Evolutionary conservation across 2,797 vertebrate species (phyloP), one percentile per base, ranked within the genome.

Genomic region (Prunella strophiata): DNA sequence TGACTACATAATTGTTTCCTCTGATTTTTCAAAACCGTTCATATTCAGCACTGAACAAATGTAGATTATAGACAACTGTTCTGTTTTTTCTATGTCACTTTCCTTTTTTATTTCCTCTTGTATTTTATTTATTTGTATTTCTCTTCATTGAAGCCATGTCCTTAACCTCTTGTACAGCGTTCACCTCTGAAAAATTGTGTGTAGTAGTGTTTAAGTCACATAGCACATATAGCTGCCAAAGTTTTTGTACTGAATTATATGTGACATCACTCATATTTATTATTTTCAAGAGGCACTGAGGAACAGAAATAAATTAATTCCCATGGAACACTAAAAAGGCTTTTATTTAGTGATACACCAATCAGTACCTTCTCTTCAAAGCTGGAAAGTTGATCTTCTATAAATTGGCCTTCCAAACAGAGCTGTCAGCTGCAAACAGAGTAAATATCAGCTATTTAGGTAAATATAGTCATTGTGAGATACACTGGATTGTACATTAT

Each of bases 361-460:
- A 43, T 48, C 20, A 13, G 12, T 62, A 66, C 14, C 14, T 62
- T 58, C 29, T 67, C 25, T 91, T 58, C 83, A 65, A 85, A 83
- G 29, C 13, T 54, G 19, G 16, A 67, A 79, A 42, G 32, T 11
- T 29, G 29, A 26, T 73, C 43, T 21, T 79, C 51, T 85, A n/a
- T 88, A 25, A 43, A 45, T n/a, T 61, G 3, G 5, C 15, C 20
- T 4, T 72, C 16, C 0, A 0, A 71, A 29, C 3, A 16, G 25
- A 72, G 38, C 45, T 86, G 20, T 65, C 38, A 75, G 13, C 55
- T 72, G 34, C 48, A 68, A 57, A 55, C 9, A 70, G 7, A 48
- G 10, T 73, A 78, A 75, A 61, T 81, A 85, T 51, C 68, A 75
- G 10, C 30, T 85, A 34, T 52, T 48, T 36, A 25, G 21, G 34